Conservation (phyloP, 1,140 invertebrate genomes). For the Drosophila carrolli region DNA sequence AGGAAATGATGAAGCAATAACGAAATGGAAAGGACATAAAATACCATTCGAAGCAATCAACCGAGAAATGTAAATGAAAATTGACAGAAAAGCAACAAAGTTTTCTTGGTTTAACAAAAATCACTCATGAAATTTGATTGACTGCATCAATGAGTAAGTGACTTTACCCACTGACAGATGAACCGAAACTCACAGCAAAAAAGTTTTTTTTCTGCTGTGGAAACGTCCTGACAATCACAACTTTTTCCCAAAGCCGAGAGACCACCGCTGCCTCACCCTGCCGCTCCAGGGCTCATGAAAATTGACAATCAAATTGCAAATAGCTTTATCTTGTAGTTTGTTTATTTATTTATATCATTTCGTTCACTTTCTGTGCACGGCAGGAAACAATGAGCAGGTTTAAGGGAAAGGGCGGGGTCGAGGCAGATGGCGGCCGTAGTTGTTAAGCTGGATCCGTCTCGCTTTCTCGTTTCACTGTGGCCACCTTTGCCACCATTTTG, state of each 20-base stretch:
- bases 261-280: neutral
- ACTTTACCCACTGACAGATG: slow-evolving; percentile 64
- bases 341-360: slow-evolving; percentile 83
- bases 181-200: slow-evolving; percentile 30
- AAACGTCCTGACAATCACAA: slow-evolving; percentile 63
- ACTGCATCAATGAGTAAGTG: slow-evolving; percentile 77
- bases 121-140: slow-evolving; percentile 81
- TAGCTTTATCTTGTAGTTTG: slow-evolving; percentile 83
- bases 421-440: slow-evolving; percentile 56
- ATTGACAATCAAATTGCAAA: slow-evolving; percentile 83
- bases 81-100: slow-evolving; percentile 64
- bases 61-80: slow-evolving; percentile 75
- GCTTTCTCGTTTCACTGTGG: neutral
- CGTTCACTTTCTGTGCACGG: slow-evolving; percentile 74
- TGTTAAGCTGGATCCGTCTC: slow-evolving; percentile 53
- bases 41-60: slow-evolving; percentile 51
- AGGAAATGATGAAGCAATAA: slow-evolving; percentile 6
- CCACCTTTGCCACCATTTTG: slow-evolving; percentile 48
- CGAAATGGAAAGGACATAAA: slow-evolving; percentile 19
- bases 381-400: slow-evolving; percentile 55
- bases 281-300: slow-evolving; percentile 59
- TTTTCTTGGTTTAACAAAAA: slow-evolving; percentile 67
- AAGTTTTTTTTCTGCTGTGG: slow-evolving; percentile 67
- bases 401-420: slow-evolving; percentile 11
- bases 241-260: slow-evolving; percentile 20